Conservation (phyloP, 2,888 invertebrate species). For the Parapristionchus giblindavisi region DNA sequence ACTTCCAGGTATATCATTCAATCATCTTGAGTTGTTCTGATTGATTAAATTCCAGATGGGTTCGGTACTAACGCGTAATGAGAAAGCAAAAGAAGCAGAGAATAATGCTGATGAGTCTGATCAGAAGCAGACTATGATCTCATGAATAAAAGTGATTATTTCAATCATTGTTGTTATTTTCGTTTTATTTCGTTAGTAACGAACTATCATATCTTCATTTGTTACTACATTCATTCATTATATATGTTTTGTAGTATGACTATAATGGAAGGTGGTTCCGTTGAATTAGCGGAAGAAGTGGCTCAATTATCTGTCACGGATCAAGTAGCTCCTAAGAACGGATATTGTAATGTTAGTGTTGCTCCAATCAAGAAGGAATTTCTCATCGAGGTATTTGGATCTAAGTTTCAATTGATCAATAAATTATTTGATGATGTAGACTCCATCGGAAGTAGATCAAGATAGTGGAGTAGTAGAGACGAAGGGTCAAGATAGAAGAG, state of each 20-base stretch:
- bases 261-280: background rate
- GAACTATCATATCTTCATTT: background rate
- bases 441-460: background rate
- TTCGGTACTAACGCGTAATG: constrained; percentile 33
- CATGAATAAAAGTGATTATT: constrained; percentile 20
- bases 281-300: background rate
- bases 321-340: constrained; percentile 16
- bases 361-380: constrained; percentile 50
- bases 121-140: background rate
- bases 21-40: background rate
- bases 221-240: too few relatives aligned
- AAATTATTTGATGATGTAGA: background rate
- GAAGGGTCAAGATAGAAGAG: constrained; percentile 44
- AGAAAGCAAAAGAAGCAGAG: constrained; percentile 36
- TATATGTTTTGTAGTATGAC: too few relatives aligned
- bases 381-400: constrained; percentile 34
- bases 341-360: constrained; percentile 39
- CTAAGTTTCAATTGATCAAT: background rate
- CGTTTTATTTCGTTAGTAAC: background rate
- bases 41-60: constrained; percentile 2
- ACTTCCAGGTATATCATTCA: constrained; percentile 35
- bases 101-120: background rate
- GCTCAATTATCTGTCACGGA: background rate
- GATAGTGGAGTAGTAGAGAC: background rate
- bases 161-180: background rate